Evolutionary conservation across 2,797 vertebrate genomes (phyloP).

Genomic region (Graptemys geographica): DNA sequence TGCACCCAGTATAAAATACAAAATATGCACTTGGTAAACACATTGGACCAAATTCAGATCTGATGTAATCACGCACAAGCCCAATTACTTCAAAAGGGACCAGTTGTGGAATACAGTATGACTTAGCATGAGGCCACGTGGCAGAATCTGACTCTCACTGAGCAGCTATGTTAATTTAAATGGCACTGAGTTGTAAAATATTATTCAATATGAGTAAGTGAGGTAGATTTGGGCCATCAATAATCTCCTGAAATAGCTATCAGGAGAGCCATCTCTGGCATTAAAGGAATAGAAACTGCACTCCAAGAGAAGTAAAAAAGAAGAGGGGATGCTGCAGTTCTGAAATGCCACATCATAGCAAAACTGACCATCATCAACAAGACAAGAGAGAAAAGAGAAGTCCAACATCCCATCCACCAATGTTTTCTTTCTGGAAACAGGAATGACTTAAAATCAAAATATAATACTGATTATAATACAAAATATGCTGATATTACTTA

Average conservation of each 20-base stretch:
- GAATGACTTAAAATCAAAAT: neutral
- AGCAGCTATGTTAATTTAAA: conserved; percentile 37
- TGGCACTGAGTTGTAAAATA: neutral
- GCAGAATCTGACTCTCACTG: conserved; percentile 20
- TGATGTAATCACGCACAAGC: conserved; percentile 72
- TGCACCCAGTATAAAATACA: conserved; percentile 68
- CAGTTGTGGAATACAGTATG: conserved; percentile 67
- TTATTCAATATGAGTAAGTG: conserved; percentile 53
- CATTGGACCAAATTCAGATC: conserved; percentile 56
- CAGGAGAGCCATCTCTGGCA: conserved; percentile 42
- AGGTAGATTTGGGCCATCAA: conserved; percentile 11
- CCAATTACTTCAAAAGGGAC: conserved; percentile 48
- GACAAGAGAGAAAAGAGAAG: neutral
- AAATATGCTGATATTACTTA: too few relatives aligned
- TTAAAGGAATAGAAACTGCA: conserved; percentile 15
- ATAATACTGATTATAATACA: too few relatives aligned
- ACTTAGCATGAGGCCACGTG: conserved; percentile 23
- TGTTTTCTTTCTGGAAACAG: neutral
- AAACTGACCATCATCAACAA: neutral
- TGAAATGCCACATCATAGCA: neutral
- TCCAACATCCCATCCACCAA: rapidly evolving
- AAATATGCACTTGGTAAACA: conserved; percentile 71
- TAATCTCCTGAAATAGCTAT: neutral
- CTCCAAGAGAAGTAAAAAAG: neutral
- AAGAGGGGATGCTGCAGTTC: neutral